Conservation (phyloP, 2,113 vertebrate genomes). For the Hippolais icterina region DNA sequence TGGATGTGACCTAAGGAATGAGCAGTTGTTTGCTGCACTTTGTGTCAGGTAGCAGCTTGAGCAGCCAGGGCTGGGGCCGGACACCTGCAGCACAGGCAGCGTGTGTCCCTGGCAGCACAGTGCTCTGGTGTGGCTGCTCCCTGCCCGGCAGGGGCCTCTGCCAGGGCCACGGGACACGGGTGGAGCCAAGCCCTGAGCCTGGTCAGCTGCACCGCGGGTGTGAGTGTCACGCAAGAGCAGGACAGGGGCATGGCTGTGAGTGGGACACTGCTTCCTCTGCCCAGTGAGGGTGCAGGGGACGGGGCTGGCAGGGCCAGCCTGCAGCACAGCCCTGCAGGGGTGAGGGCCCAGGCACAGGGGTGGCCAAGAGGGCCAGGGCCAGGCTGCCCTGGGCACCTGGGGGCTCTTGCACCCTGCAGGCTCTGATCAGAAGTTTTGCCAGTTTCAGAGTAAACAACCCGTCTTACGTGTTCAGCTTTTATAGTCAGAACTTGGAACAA, state of each 20-base stretch:
- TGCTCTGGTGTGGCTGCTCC: neutral
- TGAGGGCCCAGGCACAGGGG: fast-evolving
- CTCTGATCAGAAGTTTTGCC: fast-evolving
- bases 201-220: fast-evolving
- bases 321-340: neutral
- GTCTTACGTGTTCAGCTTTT: neutral
- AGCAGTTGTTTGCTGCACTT: neutral
- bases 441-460: neutral
- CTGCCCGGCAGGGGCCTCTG: neutral
- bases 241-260: fast-evolving
- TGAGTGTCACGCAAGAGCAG: neutral
- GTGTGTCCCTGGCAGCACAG: neutral
- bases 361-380: fast-evolving
- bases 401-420: neutral
- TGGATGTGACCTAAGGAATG: neutral
- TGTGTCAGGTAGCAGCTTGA: neutral
- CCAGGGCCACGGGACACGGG: neutral
- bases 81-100: fast-evolving
- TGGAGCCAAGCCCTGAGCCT: fast-evolving
- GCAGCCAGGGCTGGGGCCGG: fast-evolving
- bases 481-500: neutral
- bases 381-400: neutral
- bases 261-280: neutral
- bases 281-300: fast-evolving
- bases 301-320: neutral